These are phyloP conservation scores for Hippocampus barbouri DNA, from an alignment of 2,113 vertebrate genomes.

Conservation along the genomic window DNA sequence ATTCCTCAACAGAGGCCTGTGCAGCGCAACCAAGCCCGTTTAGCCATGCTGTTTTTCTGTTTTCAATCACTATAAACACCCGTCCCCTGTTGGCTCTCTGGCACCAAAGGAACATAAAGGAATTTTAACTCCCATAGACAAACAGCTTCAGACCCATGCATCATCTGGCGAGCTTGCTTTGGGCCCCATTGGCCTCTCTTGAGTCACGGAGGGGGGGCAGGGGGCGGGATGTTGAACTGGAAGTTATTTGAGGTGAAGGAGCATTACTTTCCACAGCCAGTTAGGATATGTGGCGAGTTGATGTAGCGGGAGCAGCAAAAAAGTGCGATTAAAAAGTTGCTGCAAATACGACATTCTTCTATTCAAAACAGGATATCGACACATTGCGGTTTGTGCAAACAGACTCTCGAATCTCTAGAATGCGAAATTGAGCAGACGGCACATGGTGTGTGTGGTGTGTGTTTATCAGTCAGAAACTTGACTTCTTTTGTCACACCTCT, in stretches of 20 bases:
- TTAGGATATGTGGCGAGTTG: slow-evolving; percentile 6
- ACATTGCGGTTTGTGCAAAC: not conserved
- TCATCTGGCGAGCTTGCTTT: slow-evolving; percentile 21
- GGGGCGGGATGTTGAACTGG: slow-evolving; percentile 4
- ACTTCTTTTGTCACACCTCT: slow-evolving; percentile 50
- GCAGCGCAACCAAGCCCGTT: slow-evolving; percentile 31
- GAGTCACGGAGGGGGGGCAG: not conserved
- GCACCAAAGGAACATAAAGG: slow-evolving; percentile 51
- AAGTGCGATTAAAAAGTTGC: not conserved
- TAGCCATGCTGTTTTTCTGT: slow-evolving; percentile 52
- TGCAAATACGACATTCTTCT: not conserved
- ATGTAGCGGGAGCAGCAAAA: not conserved
- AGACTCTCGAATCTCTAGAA: not conserved
- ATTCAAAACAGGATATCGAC: not conserved
- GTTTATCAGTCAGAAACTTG: slow-evolving; percentile 55
- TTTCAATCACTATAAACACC: slow-evolving; percentile 60
- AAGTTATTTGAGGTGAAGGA: slow-evolving; percentile 40
- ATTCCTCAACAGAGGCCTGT: slow-evolving; percentile 56
- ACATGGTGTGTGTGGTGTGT: slow-evolving; percentile 4
- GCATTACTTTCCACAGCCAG: not conserved
- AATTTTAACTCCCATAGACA: slow-evolving; percentile 46
- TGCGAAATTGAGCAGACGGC: not conserved
- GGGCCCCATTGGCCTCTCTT: slow-evolving; percentile 4
- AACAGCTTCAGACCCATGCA: slow-evolving; percentile 44
- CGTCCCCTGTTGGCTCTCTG: slow-evolving; percentile 51